Conservation (phyloP, 1,140 invertebrate genomes). For the Oncopodura yosiiana region DNA sequence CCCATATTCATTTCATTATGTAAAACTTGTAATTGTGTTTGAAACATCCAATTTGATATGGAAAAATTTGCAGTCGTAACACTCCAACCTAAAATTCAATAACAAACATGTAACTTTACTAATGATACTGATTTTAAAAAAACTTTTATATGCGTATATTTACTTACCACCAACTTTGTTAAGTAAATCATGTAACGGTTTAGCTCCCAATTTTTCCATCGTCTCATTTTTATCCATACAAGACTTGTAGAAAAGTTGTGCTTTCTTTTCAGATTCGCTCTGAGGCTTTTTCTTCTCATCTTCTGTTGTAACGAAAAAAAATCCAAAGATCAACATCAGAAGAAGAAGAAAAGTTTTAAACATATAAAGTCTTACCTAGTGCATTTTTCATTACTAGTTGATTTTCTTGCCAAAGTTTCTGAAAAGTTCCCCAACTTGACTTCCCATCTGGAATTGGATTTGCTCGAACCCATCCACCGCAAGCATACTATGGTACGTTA, state of each 20-base stretch:
- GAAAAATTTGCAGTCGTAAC: conserved; percentile 39
- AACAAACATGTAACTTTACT: no score
- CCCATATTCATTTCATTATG: conserved; percentile 81
- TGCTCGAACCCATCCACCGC: conserved; percentile 48
- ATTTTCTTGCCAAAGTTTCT: conserved; percentile 83
- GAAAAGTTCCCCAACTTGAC: conserved; percentile 90
- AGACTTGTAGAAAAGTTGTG: conserved; percentile 79
- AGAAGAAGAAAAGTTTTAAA: not conserved
- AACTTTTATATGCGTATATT: no score
- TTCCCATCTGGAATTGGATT: conserved; percentile 48
- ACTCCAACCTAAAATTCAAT: conserved; percentile 14
- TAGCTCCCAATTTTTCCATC: conserved; percentile 66
- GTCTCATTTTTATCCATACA: conserved; percentile 89
- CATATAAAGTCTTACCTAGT: conserved; percentile 50
- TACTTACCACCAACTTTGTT: conserved; percentile 45
- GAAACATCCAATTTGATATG: conserved; percentile 60
- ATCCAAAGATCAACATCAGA: not conserved
- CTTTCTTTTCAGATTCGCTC: conserved; percentile 78
- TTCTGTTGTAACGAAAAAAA: conserved; percentile 44
- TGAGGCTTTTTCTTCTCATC: conserved; percentile 48
- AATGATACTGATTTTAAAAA: no score
- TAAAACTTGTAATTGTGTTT: conserved; percentile 62
- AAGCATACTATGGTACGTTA: conserved; percentile 51
- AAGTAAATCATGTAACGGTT: conserved; percentile 69
- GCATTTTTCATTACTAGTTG: conserved; percentile 84